Percentiles rank a stretch among this genome's conserved stretches.
Evolutionary conservation across 2,113 vertebrate species (phyloP).

Genomic region (Neotragus moschatus): DNA sequence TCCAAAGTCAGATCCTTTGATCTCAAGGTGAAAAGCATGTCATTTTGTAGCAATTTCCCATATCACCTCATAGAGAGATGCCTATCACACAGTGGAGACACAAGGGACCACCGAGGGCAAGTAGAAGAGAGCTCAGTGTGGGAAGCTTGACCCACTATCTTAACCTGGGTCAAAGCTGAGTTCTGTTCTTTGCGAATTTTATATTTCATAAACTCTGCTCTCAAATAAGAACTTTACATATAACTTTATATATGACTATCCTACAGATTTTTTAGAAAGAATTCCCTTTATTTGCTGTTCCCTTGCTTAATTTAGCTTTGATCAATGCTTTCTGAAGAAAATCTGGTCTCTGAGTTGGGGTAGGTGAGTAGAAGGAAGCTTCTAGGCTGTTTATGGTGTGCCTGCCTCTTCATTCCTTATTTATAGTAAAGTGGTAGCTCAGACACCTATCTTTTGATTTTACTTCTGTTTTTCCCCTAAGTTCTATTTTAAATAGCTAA

Average conservation of each 20-base stretch:
- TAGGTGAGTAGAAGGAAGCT: neutral
- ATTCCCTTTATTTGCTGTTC: neutral
- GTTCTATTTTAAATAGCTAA: neutral
- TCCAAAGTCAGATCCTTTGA: neutral
- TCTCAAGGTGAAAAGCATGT: neutral
- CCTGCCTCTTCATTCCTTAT: neutral
- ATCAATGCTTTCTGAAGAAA: neutral
- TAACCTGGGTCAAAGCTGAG: neutral
- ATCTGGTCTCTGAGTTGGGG: neutral
- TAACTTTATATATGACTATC: neutral
- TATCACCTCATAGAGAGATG: neutral
- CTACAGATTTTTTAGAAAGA: neutral
- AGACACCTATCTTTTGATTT: neutral
- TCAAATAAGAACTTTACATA: neutral
- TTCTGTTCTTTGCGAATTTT: neutral
- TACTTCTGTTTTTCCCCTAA: neutral
- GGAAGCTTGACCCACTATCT: neutral
- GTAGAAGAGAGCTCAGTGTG: neutral
- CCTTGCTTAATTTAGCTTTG: neutral
- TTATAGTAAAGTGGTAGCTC: neutral
- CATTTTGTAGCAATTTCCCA: neutral
- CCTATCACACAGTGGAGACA: neutral
- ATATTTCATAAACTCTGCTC: neutral
- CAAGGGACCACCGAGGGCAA: neutral
- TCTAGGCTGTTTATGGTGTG: neutral